Conservation (phyloP, 2,888 invertebrate species). For the Drosophila atripex region DNA sequence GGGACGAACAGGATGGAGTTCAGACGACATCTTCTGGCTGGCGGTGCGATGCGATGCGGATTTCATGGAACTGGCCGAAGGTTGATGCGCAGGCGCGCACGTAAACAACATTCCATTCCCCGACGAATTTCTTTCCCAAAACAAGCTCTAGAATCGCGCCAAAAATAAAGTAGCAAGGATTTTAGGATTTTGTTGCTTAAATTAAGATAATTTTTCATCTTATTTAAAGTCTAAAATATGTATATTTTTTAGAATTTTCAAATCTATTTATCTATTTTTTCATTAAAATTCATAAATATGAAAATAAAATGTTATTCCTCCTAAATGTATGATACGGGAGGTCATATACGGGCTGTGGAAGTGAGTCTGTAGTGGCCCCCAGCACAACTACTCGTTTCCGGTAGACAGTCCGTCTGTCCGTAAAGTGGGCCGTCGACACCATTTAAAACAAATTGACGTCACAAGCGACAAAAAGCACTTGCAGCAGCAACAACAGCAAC, state of each 20-base stretch:
- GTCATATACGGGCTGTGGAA: conserved; percentile 5
- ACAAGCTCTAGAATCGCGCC: conserved; percentile 54
- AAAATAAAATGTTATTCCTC: not conserved
- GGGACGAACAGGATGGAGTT: conserved; percentile 72
- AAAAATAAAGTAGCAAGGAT: conserved; percentile 50
- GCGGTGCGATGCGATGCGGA: conserved; percentile 36
- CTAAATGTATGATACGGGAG: too few species aligned
- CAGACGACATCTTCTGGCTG: conserved; percentile 55
- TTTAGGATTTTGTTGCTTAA: too few species aligned
- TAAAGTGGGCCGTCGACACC: conserved; percentile 56
- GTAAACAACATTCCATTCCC: conserved; percentile 79
- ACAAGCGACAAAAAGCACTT: conserved; percentile 25
- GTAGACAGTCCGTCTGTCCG: conserved; percentile 19
- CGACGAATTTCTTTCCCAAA: conserved; percentile 54
- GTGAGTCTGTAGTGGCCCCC: not conserved
- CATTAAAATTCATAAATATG: too few species aligned
- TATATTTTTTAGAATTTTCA: too few species aligned
- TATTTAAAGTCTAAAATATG: too few species aligned
- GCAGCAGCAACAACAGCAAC: conserved; percentile 29
- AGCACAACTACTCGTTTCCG: conserved; percentile 45
- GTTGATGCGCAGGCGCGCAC: conserved; percentile 74
- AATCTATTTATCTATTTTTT: too few species aligned
- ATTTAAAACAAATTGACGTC: conserved; percentile 50
- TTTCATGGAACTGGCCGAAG: conserved; percentile 64
- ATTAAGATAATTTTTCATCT: too few species aligned